Evolutionary conservation across 2,888 invertebrate species (phyloP).

Genomic region (Gibbula magus): DNA sequence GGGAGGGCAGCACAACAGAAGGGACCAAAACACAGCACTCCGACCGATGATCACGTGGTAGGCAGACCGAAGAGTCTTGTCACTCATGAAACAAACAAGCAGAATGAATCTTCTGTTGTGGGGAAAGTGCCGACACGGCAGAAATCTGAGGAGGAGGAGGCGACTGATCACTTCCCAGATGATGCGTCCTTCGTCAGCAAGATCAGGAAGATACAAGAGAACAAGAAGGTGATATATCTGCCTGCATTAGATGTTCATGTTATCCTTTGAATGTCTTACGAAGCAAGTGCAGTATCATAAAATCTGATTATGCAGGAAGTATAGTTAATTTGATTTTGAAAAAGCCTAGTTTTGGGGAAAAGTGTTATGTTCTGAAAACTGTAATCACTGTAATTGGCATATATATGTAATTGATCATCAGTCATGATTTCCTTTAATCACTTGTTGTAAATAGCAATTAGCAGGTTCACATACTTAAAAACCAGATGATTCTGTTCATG

Average conservation of each 20-base stretch:
- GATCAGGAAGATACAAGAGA: slow-evolving; percentile 51
- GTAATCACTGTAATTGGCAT: too few relatives aligned
- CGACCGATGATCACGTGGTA: neutral
- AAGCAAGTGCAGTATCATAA: too few relatives aligned
- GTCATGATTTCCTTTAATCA: too few relatives aligned
- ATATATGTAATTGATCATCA: too few relatives aligned
- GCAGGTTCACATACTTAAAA: too few relatives aligned
- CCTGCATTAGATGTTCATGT: neutral
- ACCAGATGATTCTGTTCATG: too few relatives aligned
- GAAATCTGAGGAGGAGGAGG: neutral
- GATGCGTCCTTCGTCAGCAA: slow-evolving; percentile 61
- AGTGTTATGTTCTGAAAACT: too few relatives aligned
- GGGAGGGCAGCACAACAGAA: neutral
- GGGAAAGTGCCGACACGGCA: neutral
- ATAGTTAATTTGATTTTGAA: too few relatives aligned
- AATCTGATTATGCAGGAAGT: too few relatives aligned
- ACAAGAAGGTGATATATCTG: slow-evolving; percentile 49
- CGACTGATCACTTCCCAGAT: slow-evolving; percentile 50
- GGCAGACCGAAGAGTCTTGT: neutral
- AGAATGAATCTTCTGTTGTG: neutral
- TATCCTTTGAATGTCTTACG: neutral
- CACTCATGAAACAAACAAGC: neutral
- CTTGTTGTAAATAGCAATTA: too few relatives aligned
- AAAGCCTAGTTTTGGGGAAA: too few relatives aligned
- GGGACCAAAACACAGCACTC: neutral